These are phyloP conservation scores for Sciurus vulgaris DNA, from an alignment of 2,797 vertebrate genomes.

Conservation along the genomic window DNA sequence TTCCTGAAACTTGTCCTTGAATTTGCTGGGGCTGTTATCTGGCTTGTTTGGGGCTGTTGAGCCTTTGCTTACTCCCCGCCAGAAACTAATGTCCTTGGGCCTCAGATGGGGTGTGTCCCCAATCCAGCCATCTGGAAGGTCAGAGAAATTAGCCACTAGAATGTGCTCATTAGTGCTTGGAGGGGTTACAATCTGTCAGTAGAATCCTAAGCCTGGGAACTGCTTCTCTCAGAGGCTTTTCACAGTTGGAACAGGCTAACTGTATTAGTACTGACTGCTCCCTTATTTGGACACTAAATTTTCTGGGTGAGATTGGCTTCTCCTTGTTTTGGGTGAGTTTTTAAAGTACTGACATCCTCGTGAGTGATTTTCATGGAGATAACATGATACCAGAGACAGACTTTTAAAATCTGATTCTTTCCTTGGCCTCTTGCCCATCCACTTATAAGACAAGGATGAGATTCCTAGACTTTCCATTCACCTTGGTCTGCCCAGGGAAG, in stretches of 20 bases:
- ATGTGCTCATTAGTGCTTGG: constrained; percentile 77
- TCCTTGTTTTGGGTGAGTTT: constrained; percentile 61
- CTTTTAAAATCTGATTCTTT: constrained; percentile 37
- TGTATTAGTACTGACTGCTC: constrained; percentile 56
- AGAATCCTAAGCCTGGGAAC: constrained; percentile 80
- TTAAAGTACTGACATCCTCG: constrained; percentile 43
- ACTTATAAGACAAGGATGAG: not conserved
- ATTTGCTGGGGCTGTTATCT: constrained; percentile 67
- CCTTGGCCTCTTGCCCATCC: not conserved
- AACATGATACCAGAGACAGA: not conserved
- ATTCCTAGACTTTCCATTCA: not conserved
- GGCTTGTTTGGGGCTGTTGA: constrained; percentile 47
- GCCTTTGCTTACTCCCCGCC: constrained; percentile 63
- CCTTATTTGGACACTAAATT: constrained; percentile 84
- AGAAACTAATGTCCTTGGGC: constrained; percentile 80
- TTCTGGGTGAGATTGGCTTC: constrained; percentile 76
- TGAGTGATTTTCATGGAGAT: constrained; percentile 56
- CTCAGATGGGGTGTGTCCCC: constrained; percentile 76
- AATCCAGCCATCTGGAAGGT: constrained; percentile 81
- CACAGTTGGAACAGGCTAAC: constrained; percentile 69
- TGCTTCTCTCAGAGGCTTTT: constrained; percentile 70
- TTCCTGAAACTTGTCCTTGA: constrained; percentile 78
- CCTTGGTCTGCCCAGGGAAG: not conserved
- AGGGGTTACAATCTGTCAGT: constrained; percentile 81
- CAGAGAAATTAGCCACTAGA: constrained; percentile 81